These are phyloP conservation scores for Philantomba maxwellii DNA, from an alignment of 2,113 vertebrate genomes.

Conservation along the genomic window DNA sequence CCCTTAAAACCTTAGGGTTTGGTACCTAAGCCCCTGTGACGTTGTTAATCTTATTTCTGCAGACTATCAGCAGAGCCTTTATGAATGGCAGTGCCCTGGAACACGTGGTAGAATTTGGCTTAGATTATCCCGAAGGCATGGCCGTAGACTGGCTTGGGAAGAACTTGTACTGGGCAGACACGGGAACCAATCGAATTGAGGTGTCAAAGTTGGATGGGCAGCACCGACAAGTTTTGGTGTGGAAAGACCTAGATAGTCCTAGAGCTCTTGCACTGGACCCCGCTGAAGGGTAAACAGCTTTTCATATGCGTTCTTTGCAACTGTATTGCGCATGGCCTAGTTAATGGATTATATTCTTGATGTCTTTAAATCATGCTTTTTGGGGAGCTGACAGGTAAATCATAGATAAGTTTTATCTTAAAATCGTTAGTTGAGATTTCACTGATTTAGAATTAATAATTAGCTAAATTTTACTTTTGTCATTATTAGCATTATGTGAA, in stretches of 20 bases:
- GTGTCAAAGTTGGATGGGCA: conserved; percentile 95
- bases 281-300: conserved; percentile 88
- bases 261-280: conserved; percentile 93
- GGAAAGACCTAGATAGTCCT: conserved; percentile 97
- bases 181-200: conserved; percentile 95
- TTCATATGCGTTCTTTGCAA: conserved; percentile 24
- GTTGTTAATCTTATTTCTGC: conserved; percentile 61
- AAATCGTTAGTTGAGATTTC: not conserved
- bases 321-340: not conserved
- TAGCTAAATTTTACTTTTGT: not conserved
- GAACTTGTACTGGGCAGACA: conserved; percentile 98
- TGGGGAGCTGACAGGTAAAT: conserved; percentile 36
- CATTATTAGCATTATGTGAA: not conserved
- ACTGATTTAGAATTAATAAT: conserved; percentile 2
- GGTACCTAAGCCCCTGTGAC: not conserved
- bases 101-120: conserved; percentile 94
- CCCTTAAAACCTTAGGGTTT: not conserved
- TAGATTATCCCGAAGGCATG: conserved; percentile 99
- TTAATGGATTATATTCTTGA: conserved; percentile 37
- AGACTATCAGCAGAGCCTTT: conserved; percentile 97
- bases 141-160: conserved; percentile 98
- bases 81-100: conserved; percentile 97
- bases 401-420: conserved; percentile 38
- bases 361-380: conserved; percentile 59
- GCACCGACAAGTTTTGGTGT: conserved; percentile 94